A percentile compares a stretch with the other conserved stretches of the same genome.
Evolutionary conservation across 2,888 invertebrate genomes (phyloP).

Genomic region (Sinhomidia bicolor): DNA sequence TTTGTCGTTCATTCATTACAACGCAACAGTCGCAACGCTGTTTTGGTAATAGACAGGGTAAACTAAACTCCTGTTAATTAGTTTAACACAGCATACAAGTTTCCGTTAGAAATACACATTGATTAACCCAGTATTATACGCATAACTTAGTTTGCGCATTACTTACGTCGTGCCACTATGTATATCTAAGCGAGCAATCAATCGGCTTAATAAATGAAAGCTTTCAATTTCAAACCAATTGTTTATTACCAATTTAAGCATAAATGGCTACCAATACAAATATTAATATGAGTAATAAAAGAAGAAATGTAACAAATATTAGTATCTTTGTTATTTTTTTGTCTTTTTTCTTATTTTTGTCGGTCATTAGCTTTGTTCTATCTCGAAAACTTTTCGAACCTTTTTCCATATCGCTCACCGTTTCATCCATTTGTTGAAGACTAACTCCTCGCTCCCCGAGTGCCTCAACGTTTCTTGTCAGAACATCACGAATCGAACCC

Average conservation of each 20-base stretch:
- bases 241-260: neutral
- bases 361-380: neutral
- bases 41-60: neutral
- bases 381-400: neutral
- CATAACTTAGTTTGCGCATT: slow-evolving; percentile 8
- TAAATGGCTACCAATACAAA: slow-evolving; percentile 25
- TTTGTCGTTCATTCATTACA: neutral
- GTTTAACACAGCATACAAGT: neutral
- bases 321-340: slow-evolving; percentile 21
- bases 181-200: neutral
- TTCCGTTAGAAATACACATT: neutral
- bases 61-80: neutral
- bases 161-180: slow-evolving; percentile 1
- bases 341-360: neutral
- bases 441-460: neutral
- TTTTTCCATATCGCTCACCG: neutral
- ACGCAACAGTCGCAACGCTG: neutral
- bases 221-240: too few relatives aligned
- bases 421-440: slow-evolving; percentile 25
- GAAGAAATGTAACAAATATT: neutral
- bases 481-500: neutral
- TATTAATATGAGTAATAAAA: slow-evolving; percentile 31
- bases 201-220: neutral
- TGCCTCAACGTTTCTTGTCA: neutral
- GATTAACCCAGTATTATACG: slow-evolving; percentile 62